These are phyloP conservation scores for Orestias chungarensis DNA, from an alignment of 2,797 vertebrate genomes.

Conservation along the genomic window DNA sequence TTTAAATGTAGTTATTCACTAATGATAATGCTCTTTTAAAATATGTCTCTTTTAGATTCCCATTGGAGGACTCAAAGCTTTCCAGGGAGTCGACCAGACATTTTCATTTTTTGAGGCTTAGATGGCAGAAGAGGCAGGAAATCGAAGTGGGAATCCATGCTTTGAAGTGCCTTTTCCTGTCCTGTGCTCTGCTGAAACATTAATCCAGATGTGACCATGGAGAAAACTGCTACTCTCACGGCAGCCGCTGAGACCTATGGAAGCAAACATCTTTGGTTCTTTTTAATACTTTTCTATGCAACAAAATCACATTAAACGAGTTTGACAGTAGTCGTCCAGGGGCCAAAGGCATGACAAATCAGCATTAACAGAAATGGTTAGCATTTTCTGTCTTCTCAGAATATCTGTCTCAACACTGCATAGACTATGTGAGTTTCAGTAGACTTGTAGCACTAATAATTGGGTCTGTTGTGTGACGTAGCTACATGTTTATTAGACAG, in stretches of 20 bases:
- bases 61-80: slow-evolving; percentile 50
- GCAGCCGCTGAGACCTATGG: slow-evolving; percentile 31
- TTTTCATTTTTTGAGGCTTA: slow-evolving; percentile 59
- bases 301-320: slow-evolving; percentile 15
- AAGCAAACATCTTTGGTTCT: slow-evolving; percentile 43
- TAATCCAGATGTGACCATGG: slow-evolving; percentile 57
- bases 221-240: slow-evolving; percentile 22
- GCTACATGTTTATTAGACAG: slow-evolving; percentile 23
- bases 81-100: slow-evolving; percentile 46
- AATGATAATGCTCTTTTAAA: not conserved
- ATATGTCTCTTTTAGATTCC: slow-evolving; percentile 54
- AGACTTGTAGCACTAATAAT: slow-evolving; percentile 27
- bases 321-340: slow-evolving; percentile 29
- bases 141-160: slow-evolving; percentile 63
- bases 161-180: slow-evolving; percentile 76
- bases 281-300: slow-evolving; percentile 40
- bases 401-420: slow-evolving; percentile 18
- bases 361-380: slow-evolving; percentile 12
- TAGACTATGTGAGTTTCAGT: slow-evolving; percentile 36
- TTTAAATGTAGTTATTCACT: not conserved
- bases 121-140: slow-evolving; percentile 55
- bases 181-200: slow-evolving; percentile 55
- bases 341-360: slow-evolving; percentile 10
- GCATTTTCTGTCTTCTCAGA: slow-evolving; percentile 20
- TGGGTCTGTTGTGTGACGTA: slow-evolving; percentile 37